phyloP scores from a whole-genome alignment of 2,113 vertebrate species.

The Corvus cornix region DNA sequence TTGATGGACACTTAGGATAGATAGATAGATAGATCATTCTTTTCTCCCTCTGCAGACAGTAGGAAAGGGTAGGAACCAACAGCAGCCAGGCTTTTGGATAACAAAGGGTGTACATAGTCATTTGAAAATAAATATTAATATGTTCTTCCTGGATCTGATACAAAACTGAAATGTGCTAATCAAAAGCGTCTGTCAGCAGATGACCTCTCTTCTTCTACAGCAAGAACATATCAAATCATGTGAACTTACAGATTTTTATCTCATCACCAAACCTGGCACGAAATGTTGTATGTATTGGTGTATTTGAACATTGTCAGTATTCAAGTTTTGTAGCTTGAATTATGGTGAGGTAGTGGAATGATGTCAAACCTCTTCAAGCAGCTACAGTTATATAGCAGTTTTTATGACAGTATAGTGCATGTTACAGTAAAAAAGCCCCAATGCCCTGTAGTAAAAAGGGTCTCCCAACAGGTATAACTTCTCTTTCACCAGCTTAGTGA shows the following conservation, averaged over 20 bases:
- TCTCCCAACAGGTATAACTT: not conserved
- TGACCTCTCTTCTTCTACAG: not conserved
- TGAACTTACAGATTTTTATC: not conserved
- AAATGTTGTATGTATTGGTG: not conserved
- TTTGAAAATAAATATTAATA: not conserved
- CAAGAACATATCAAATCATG: not conserved
- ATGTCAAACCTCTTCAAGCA: not conserved
- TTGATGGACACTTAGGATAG: not conserved
- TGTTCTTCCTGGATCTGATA: not conserved
- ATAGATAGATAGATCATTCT: not conserved
- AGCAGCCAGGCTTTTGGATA: not conserved
- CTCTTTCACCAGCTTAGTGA: not conserved
- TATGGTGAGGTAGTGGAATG: not conserved
- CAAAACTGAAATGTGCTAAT: not conserved
- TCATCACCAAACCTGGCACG: not conserved
- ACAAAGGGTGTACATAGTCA: fast-evolving
- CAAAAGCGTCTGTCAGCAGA: not conserved
- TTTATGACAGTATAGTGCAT: not conserved
- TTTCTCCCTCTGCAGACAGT: not conserved
- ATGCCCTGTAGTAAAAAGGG: not conserved
- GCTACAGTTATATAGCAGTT: not conserved
- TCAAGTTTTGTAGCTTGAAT: not conserved
- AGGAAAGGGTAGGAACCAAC: not conserved
- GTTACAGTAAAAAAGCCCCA: not conserved
- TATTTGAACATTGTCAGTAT: not conserved